A percentile compares a stretch with the other conserved stretches of the same genome.
Conservation (phyloP, 2,797 vertebrate genomes). For the Pipistrellus kuhlii region DNA sequence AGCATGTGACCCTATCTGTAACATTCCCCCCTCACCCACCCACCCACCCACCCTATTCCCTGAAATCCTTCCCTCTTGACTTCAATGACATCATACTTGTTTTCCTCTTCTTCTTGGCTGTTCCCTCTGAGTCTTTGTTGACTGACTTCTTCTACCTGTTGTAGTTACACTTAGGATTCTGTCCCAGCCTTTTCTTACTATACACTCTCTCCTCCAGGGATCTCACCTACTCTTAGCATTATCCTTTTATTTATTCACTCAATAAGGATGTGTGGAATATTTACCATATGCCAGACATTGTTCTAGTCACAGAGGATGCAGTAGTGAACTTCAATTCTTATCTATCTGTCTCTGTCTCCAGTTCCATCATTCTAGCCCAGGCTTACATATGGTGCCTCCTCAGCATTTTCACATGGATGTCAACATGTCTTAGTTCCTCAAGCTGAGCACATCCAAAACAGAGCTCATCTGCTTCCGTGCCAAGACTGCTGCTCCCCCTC, state of each 20-base stretch:
- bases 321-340: not conserved
- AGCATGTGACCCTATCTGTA: not conserved
- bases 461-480: conserved; percentile 42
- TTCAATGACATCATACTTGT: not conserved
- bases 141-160: conserved; percentile 28
- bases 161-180: not conserved
- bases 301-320: not conserved
- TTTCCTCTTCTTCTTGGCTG: not conserved
- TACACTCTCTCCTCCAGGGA: not conserved
- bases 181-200: not conserved
- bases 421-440: not conserved
- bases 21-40: too few relatives aligned
- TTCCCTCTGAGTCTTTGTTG: conserved; percentile 20
- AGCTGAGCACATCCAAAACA: conserved; percentile 16
- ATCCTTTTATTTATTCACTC: not conserved
- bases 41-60: not conserved
- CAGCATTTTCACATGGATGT: not conserved
- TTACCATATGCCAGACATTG: not conserved
- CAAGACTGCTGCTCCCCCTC: not conserved
- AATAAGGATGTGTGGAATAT: not conserved
- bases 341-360: not conserved
- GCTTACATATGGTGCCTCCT: not conserved
- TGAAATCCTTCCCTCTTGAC: not conserved
- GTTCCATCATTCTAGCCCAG: not conserved
- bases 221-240: not conserved